Base-by-base conservation (phyloP, 2,888 invertebrate species). In the Lycocerus yunnanus region DNA sequence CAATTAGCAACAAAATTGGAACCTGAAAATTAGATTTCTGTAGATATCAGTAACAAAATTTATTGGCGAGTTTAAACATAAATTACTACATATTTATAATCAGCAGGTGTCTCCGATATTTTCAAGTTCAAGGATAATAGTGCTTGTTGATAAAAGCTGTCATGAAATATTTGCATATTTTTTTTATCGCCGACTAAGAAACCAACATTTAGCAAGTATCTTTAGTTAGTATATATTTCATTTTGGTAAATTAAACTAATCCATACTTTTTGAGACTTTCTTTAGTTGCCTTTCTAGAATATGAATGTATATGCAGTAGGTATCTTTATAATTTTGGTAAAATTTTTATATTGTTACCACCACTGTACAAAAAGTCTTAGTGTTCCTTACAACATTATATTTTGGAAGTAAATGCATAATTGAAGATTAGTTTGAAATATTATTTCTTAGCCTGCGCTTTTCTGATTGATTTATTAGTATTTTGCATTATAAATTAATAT, bases 41-140 rank as follows among this genome's bases (percentile, higher is more conserved):
- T 1, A 63, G 43, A 18, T 63, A 63, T 63, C 61, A 13, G n/a
- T 13, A n/a, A 60, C 61, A 18, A 60, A 73, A 70, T 63, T 78
- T 78, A 15, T 76, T 27, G 18, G 24, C 43, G 15, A 59, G 59
- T 58, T 66, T 15, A 60, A 14, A 65, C 68, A 75, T 75, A 75
- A 75, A 71, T 63, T 75, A 75, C 43, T 43, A 43, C 3, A 43
- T 69, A 66, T 18, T 71, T 75, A 24, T 63, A 69, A 72, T 75
- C 72, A 66, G 75, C 75, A 75, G 75, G 75, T 75, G 75, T 75
- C 71, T 71, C 63, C 60, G 59, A 58, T 71, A 20, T 68, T 61
- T 61, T 60, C 72, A 75, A 72, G 75, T 75, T 75, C 75, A 75
- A 75, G 75, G 75, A 67, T 69, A 69, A 71, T 61, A 69, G 18